phyloP scores from a whole-genome alignment of 2,797 vertebrate genomes.

The Ataeniobius toweri region DNA sequence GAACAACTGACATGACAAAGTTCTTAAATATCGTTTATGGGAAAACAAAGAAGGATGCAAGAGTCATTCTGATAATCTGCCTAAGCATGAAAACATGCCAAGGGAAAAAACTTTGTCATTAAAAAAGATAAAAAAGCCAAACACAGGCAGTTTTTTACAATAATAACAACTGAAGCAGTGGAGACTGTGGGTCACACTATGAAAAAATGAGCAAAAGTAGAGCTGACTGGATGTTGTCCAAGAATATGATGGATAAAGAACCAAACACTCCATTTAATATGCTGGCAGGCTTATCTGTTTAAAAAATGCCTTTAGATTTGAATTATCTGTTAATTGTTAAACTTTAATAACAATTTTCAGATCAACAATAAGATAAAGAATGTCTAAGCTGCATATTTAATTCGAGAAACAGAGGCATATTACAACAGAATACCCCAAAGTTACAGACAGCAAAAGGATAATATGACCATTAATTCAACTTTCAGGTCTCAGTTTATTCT shows the following conservation, averaged over 20 bases:
- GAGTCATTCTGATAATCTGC: not conserved
- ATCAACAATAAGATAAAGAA: too few species aligned
- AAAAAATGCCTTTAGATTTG: not conserved
- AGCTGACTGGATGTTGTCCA: not conserved
- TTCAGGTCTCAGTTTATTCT: not conserved
- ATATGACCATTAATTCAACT: not conserved
- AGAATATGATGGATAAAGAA: not conserved
- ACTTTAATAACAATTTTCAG: too few species aligned
- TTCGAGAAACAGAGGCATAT: too few species aligned
- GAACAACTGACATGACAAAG: slow-evolving; percentile 6
- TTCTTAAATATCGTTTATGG: slow-evolving; percentile 1
- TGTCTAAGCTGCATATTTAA: too few species aligned
- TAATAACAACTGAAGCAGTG: not conserved
- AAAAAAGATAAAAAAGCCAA: too few species aligned
- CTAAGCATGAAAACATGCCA: not conserved
- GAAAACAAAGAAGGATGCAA: slow-evolving; percentile 8
- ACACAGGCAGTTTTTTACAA: not conserved
- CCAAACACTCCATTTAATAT: not conserved
- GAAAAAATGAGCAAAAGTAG: not conserved
- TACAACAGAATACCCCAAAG: too few species aligned
- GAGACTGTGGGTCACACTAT: not conserved
- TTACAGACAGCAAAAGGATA: too few species aligned
- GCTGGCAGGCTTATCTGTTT: not conserved
- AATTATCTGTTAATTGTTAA: too few species aligned
- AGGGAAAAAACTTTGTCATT: not conserved